Evolutionary conservation across 1,140 invertebrate species (phyloP), one percentile per base, ranked within the genome.

Genomic region (Euura lappo): DNA sequence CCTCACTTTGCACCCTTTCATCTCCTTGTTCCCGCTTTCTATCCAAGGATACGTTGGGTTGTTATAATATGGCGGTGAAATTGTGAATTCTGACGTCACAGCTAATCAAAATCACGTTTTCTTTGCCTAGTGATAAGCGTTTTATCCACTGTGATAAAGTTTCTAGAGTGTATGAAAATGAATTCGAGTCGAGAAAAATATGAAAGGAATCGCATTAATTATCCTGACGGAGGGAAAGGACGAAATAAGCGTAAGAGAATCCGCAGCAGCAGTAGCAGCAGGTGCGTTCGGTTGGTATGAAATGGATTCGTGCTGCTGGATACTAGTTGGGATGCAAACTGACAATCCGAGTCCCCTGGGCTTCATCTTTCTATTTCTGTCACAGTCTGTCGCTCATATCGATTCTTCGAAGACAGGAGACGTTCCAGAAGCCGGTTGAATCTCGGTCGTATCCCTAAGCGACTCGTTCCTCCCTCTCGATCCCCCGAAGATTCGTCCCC

Each of bases 301-400:
- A 73, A 70, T 28, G 60, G 47, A 44, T 70, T 4, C 11, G 44
- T 44, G 69, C 28, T 28, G 28, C 28, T 28, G 28, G 46, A 47
- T 45, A 71, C 77, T 76, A 80, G 79, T 78, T 77, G 69, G 75
- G 60, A 66, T 71, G 76, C 28, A 72, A 73, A 79, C 78, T 45
- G 45, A 71, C 47, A 71, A 51, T 13, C 70, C 2, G 70, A n/a
- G 46, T 44, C 70, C 70, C 45, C 10, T 45, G 43, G 70, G 46
- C 46, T 71, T 71, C 45, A 60, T 45, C 47, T 71, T 71, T 71
- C 70, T 71, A 71, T 71, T 71, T 71, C 45, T 71, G 70, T 71
- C 70, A 60, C 70, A 60, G 70, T 47, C 70, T 71, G 70, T 71
- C 70, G 70, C 45, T 71, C 70, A 71, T 71, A 71, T 71, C 70